phyloP scores from a whole-genome alignment of 2,888 invertebrate genomes.

The Stenurella melanura region DNA sequence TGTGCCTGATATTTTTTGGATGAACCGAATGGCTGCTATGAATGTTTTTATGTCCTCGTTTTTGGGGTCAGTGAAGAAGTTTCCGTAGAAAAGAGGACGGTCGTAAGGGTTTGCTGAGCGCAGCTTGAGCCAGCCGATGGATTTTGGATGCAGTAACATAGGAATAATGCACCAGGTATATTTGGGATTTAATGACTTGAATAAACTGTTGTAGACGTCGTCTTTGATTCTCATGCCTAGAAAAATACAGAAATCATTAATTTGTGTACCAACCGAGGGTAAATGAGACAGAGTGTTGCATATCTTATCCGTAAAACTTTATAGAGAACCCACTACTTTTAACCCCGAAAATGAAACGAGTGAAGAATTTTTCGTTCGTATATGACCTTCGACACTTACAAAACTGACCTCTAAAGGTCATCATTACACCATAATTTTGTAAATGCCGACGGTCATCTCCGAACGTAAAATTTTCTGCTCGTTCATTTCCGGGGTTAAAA shows the following conservation, averaged over 20 bases:
- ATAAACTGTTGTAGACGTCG: constrained; percentile 64
- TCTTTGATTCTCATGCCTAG: constrained; percentile 56
- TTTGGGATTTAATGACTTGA: constrained; percentile 71
- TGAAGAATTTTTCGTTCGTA: no score
- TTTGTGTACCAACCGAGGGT: no score
- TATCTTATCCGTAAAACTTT: no score
- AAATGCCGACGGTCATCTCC: no score
- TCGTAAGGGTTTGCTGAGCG: constrained; percentile 76
- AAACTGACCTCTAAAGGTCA: no score
- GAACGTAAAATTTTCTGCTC: no score
- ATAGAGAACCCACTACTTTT: no score
- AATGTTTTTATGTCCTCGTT: constrained; percentile 73
- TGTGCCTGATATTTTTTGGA: constrained; percentile 73
- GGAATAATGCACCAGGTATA: constrained; percentile 75
- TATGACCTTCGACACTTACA: no score
- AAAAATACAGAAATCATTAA: constrained; percentile 50
- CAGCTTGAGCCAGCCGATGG: constrained; percentile 74
- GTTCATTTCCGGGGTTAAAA: no score
- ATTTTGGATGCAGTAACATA: constrained; percentile 77
- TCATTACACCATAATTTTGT: no score
- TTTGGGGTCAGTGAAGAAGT: constrained; percentile 69
- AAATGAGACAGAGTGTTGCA: no score
- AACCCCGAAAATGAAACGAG: no score
- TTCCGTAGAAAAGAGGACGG: constrained; percentile 78
- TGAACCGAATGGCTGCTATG: constrained; percentile 75